These are phyloP conservation scores for Dysmachus trigonus DNA, from an alignment of 2,888 invertebrate species.

Conservation along the genomic window DNA sequence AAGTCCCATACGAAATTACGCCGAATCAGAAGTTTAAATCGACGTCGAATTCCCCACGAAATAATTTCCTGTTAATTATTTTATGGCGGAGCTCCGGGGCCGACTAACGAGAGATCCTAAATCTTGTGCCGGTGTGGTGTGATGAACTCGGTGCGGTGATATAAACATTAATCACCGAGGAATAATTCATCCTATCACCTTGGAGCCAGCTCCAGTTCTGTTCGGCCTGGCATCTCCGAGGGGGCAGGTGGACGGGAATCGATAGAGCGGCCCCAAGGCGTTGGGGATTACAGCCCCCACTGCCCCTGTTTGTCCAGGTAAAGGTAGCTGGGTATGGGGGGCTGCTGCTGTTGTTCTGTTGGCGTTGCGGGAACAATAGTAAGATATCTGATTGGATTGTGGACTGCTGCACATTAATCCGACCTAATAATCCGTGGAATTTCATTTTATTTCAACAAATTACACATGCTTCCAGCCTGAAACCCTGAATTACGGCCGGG, in stretches of 20 bases:
- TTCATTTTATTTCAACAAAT: constrained; percentile 34
- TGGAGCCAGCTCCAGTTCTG: constrained; percentile 2
- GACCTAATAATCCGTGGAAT: constrained; percentile 26
- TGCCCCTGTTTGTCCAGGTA: background rate
- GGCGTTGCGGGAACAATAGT: constrained; percentile 29
- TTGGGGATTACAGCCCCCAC: background rate
- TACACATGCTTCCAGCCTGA: constrained; percentile 9
- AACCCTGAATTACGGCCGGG: constrained; percentile 16
- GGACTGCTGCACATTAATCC: constrained; percentile 22
- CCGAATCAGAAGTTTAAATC: constrained; percentile 41
- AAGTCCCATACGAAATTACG: constrained; percentile 31
- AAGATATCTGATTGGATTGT: constrained; percentile 24
- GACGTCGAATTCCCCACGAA: constrained; percentile 58
- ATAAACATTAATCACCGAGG: constrained; percentile 63
- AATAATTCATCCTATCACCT: constrained; percentile 54
- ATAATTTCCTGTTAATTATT: constrained; percentile 65
- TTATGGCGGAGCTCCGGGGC: constrained; percentile 58
- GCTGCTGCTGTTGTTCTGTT: background rate
- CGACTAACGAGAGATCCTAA: constrained; percentile 47
- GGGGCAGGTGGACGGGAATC: constrained; percentile 10
- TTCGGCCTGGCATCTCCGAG: background rate
- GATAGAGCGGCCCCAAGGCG: background rate
- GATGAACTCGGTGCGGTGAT: constrained; percentile 64
- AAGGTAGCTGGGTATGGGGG: background rate
- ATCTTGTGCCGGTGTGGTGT: constrained; percentile 59